phyloP scores from a whole-genome alignment of 2,797 vertebrate species.

The Sitta carolinensis region DNA sequence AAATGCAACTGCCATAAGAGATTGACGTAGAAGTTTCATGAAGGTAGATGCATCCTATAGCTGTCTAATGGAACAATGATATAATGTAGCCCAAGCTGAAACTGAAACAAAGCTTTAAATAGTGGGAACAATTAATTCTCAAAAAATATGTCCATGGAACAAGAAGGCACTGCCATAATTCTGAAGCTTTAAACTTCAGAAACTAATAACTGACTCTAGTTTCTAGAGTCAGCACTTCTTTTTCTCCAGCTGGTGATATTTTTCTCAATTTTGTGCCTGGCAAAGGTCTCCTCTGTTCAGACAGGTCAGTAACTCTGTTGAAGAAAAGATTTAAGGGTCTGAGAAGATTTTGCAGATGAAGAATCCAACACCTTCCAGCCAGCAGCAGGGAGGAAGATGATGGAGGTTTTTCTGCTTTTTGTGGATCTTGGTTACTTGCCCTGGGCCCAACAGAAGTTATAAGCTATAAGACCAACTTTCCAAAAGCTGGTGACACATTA shows the following conservation, averaged over 20 bases:
- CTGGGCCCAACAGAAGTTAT: background rate
- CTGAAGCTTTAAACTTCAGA: background rate
- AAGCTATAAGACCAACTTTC: background rate
- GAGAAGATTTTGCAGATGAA: background rate
- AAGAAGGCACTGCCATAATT: background rate
- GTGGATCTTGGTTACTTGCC: background rate
- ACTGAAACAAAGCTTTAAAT: background rate
- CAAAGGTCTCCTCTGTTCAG: background rate
- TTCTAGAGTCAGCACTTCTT: background rate
- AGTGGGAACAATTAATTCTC: background rate
- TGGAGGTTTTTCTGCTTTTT: background rate
- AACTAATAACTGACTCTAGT: too few relatives aligned
- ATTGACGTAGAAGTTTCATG: background rate
- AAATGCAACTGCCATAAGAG: background rate
- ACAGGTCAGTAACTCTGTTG: background rate
- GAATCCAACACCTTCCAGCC: background rate
- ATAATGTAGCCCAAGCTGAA: background rate
- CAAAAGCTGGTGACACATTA: background rate
- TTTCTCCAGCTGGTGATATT: background rate
- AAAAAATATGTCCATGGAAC: background rate
- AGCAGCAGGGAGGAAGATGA: accelerated
- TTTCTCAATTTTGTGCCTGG: background rate
- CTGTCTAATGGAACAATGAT: background rate
- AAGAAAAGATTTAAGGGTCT: background rate
- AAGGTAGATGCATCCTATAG: background rate